Evolutionary conservation across 2,888 invertebrate species (phyloP), one percentile per base, ranked within the genome.

Genomic region (Mechanitis messenoides): DNA sequence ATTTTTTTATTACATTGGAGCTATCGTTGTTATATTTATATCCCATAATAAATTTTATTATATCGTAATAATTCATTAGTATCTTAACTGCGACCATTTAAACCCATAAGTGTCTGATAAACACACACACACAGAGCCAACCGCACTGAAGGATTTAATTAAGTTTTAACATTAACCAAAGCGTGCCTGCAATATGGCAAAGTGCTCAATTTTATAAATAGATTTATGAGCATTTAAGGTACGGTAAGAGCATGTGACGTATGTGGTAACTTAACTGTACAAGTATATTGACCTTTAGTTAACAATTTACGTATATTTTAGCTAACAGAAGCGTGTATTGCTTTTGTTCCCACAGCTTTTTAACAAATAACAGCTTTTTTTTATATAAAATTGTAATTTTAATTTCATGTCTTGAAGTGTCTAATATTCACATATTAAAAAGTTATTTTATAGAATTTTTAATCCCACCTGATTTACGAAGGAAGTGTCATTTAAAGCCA

Each of bases 91-190:
- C 63, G 58, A 79, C 75, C 85, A 85, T 87, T 85, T 83, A 69
- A 70, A 79, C 74, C 72, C 77, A 76, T 77, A 78, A 87, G 87
- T 83, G 85, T 72, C 65, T 74, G 84, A 85, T 85, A 86, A 81
- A 74, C 20, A 20, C 20, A 20, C 20, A 20, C 20, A 20, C 20
- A 20, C 70, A 69, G 72, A 71, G 64, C 74, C 72, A 72, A 70
- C 74, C 71, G 74, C 74, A 65, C 63, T 67, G 69, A 64, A 71
- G 66, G 64, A 60, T 66, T 71, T 73, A 71, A 77, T 81, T 76
- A 75, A 78, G 74, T 73, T 72, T 68, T 70, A 78, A 79, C 78
- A 77, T 81, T 79, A 81, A 73, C 69, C 67, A 60, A 71, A 62
- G 69, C 61, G 58, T 69, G 68, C 71, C 72, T 72, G 72, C 67